Evolutionary conservation across 1,140 invertebrate species (phyloP), one percentile per base, ranked within the genome.

Genomic region (Achatina immaculata): DNA sequence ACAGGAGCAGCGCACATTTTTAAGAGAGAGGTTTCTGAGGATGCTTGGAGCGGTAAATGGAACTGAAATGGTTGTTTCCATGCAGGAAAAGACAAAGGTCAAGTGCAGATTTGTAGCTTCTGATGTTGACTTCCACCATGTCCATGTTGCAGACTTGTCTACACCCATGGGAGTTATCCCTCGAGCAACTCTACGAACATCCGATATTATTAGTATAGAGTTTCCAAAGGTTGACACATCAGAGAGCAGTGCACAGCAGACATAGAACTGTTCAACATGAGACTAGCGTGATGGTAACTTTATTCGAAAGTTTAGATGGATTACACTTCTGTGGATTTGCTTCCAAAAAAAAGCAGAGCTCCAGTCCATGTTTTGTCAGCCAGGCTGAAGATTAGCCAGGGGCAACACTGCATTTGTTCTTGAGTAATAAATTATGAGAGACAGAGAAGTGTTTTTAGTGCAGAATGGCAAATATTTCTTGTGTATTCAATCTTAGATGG

Each of bases 91-190:
- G 42, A 86, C 86, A 6, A 58, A 79, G 51, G 87, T 90, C 3
- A 72, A 76, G 0, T 89, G 87, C 28, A 83, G 66, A 31, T 81
- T 91, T 43, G 83, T 85, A 19, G 82, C 82, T 16, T 71, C 86
- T 0, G 91, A 91, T 80, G 86, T 90, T 43, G 86, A 91, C 43
- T 82, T 90, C 24, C 85, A 89, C 7, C 83, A 89, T 62, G 43
- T 91, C 31, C 89, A 90, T 73, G 85, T 91, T 0, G 80, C 79
- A 0, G 80, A 91, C 58, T 82, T 91, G 16, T 40, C 81, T 24
- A 91, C 91, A 7, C 90, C 90, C 1, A 90, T 91, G 75, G 91
- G 91, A 58, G 83, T 85, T 16, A 75, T 90, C 28, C 87, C 88
- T 14, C 78, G 89, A 80, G 90, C 89, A n/a, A 79, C 90, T 19